Base-by-base conservation (phyloP, 2,797 vertebrate species). In the Astyanax mexicanus region DNA sequence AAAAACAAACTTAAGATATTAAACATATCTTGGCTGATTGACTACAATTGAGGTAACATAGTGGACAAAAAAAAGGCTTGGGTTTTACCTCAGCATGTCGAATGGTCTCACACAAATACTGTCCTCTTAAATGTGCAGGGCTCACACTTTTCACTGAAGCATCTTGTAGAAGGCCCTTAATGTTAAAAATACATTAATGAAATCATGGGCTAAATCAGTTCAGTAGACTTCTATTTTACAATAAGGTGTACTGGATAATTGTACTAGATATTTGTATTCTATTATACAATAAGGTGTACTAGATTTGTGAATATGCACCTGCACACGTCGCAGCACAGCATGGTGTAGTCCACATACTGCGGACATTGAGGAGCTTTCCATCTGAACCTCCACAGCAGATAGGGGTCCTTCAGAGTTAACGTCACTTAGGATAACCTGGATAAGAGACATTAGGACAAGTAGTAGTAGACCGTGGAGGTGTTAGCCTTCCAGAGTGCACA, bases 321-420 rank as follows among this genome's bases (percentile, higher is more conserved):
- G 89, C 9, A 93, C 21, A 23, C 91, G 86, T 1, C 64, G 27
- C 80, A 95, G 74, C 58, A 97, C 81, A 0, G 97, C 96, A 0
- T 96, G 94, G 80, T 98, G 97, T 47, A 92, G 85, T 76, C 93
- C 89, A 85, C 96, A 96, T 86, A 96, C 85, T 4, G 92, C 88
- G 0, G 91, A 90, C 80, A 96, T 60, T 0, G 94, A 96, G 0
- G 88, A 84, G 88, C 97, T 96, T 81, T 96, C 90, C 67, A 98
- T 88, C 61, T 88, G 90, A 77, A 98, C 86, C 87, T 98, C 96
- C 79, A 95, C 80, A 0, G 85, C 86, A 69, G 86, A 87, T 81
- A 94, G 68, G 35, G 91, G 81, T n/a, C 89, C 92, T 0, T 79
- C 87, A 0, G 74, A 66, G 60, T 75, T 83, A 65, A 92, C 81